phyloP scores from a whole-genome alignment of 2,113 vertebrate genomes.

The Shinisaurus crocodilurus region DNA sequence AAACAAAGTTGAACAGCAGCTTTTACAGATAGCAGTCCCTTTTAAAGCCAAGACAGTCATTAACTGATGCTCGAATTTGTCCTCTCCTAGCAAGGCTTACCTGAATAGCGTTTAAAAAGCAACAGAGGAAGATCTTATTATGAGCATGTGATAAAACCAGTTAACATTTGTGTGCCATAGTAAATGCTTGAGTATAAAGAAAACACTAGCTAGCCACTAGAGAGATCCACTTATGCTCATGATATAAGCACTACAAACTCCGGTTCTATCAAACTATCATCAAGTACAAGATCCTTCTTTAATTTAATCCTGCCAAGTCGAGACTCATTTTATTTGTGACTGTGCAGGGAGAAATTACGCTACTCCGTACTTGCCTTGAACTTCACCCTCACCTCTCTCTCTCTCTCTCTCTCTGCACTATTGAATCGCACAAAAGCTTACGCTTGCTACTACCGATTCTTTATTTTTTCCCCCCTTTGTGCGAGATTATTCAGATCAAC shows the following conservation, averaged over 20 bases:
- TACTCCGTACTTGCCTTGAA: constrained; percentile 73
- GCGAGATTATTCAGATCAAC: constrained; percentile 66
- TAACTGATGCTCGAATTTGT: constrained; percentile 61
- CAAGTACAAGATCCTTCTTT: constrained; percentile 74
- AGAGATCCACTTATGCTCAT: constrained; percentile 75
- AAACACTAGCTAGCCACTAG: constrained; percentile 73
- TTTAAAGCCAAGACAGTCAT: constrained; percentile 66
- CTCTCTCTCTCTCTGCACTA: constrained; percentile 62
- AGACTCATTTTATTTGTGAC: constrained; percentile 73
- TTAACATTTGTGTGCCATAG: constrained; percentile 70
- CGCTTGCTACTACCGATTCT: constrained; percentile 60
- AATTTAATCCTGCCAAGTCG: constrained; percentile 75
- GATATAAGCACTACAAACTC: constrained; percentile 74
- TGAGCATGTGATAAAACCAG: constrained; percentile 67
- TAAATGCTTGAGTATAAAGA: constrained; percentile 74
- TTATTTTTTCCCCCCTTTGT: background rate
- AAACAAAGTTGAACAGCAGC: constrained; percentile 55
- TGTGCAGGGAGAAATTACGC: constrained; percentile 72
- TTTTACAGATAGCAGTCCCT: constrained; percentile 60
- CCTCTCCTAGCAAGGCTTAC: constrained; percentile 54
- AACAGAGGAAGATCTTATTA: constrained; percentile 66
- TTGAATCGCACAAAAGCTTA: constrained; percentile 73
- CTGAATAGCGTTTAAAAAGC: constrained; percentile 64
- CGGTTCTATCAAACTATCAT: constrained; percentile 72
- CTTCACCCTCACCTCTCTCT: constrained; percentile 72